These are phyloP conservation scores for Polietes domitor DNA, from an alignment of 2,888 invertebrate species.

Conservation along the genomic window DNA sequence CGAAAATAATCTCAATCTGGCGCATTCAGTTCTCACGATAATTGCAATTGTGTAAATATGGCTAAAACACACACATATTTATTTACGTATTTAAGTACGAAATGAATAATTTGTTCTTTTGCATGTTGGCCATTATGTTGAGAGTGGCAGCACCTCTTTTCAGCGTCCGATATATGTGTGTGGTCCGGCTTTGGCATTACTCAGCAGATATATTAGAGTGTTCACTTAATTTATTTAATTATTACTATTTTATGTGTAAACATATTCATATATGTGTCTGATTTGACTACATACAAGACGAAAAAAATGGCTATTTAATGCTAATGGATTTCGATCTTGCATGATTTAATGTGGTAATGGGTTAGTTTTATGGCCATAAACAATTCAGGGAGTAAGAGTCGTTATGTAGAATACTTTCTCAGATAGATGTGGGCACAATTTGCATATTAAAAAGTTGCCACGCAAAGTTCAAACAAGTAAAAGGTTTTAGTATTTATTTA, in stretches of 20 bases:
- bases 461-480: too few relatives aligned
- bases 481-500: too few relatives aligned
- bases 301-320: not conserved
- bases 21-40: constrained; percentile 51
- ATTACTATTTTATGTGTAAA: not conserved
- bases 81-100: not conserved
- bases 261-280: not conserved
- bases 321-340: not conserved
- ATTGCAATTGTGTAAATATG: constrained; percentile 33
- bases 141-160: constrained; percentile 29
- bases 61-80: too few relatives aligned
- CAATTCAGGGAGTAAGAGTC: too few relatives aligned
- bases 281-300: not conserved
- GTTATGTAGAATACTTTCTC: too few relatives aligned
- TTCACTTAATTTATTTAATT: constrained; percentile 18
- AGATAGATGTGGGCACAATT: too few relatives aligned
- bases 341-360: constrained; percentile 15
- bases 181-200: not conserved
- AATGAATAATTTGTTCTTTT: constrained; percentile 18
- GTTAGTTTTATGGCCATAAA: too few relatives aligned
- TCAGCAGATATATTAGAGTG: not conserved
- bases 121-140: constrained; percentile 30
- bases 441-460: too few relatives aligned
- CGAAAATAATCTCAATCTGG: not conserved
- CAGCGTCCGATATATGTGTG: not conserved